A percentile compares a stretch with the other conserved stretches of the same genome.
phyloP scores from a whole-genome alignment of 2,113 vertebrate species.

The Notechis scutatus region DNA sequence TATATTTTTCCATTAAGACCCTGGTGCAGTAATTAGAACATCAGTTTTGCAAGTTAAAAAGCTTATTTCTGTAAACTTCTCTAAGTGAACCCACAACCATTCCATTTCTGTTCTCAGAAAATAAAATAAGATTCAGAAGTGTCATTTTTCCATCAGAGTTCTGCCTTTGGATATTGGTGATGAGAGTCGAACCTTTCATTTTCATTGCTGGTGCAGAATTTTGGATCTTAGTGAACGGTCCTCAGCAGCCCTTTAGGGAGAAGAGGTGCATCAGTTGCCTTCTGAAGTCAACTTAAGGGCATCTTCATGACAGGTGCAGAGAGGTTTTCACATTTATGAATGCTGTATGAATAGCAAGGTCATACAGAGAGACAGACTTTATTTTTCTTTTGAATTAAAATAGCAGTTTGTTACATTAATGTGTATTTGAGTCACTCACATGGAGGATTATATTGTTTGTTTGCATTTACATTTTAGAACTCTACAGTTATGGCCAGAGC shows the following conservation, averaged over 20 bases:
- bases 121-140: not conserved
- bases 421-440: conserved; percentile 64
- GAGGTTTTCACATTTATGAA: not conserved
- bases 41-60: not conserved
- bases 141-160: not conserved
- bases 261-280: not conserved
- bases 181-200: not conserved
- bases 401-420: conserved; percentile 62
- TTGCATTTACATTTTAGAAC: conserved; percentile 76
- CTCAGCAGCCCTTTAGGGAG: not conserved
- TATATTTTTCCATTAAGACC: not conserved
- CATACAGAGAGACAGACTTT: not conserved
- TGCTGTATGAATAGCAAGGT: not conserved
- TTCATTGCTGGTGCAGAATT: not conserved
- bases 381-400: not conserved
- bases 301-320: not conserved
- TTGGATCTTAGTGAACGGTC: not conserved
- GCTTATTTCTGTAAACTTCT: not conserved
- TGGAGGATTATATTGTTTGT: conserved; percentile 59
- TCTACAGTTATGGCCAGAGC: conserved; percentile 93
- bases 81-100: not conserved
- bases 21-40: not conserved
- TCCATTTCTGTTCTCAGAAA: not conserved
- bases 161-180: not conserved
- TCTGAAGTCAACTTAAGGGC: not conserved